Conservation (phyloP, 1,140 invertebrate genomes). For the Ceratosolen fusciceps region DNA sequence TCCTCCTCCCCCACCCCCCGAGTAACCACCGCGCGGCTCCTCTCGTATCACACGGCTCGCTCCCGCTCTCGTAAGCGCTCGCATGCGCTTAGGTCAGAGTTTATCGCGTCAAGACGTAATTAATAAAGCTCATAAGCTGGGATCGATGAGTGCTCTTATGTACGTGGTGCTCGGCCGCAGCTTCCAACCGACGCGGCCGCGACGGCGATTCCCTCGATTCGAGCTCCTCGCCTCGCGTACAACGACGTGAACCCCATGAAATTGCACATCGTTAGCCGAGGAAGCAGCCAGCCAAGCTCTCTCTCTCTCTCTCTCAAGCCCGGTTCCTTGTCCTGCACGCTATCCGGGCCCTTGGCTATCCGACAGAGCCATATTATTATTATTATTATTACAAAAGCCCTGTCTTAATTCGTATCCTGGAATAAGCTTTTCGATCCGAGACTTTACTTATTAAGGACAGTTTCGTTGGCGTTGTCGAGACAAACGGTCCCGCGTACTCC, state of each 20-base stretch:
- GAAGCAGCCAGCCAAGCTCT: too few species aligned
- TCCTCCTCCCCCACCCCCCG: too few species aligned
- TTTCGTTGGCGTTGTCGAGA: conserved; percentile 7
- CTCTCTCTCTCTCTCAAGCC: too few species aligned
- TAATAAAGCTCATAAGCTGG: conserved; percentile 15
- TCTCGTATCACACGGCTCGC: too few species aligned
- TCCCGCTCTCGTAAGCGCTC: conserved; percentile 5
- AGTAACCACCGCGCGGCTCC: too few species aligned
- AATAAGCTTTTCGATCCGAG: background rate
- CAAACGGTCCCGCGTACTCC: background rate
- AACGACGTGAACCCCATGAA: background rate
- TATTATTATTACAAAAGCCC: too few species aligned
- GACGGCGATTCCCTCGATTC: background rate
- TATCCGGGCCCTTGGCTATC: too few species aligned
- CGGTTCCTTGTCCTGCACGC: too few species aligned
- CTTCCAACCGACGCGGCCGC: background rate
- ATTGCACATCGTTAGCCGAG: too few species aligned
- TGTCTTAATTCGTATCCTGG: conserved; percentile 23
- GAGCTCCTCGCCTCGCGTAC: background rate
- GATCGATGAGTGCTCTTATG: conserved; percentile 1
- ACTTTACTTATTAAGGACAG: conserved; percentile 26
- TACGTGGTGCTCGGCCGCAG: too few species aligned
- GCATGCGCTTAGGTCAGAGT: conserved; percentile 8
- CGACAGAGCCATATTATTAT: too few species aligned
- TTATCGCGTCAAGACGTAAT: conserved; percentile 12